Evolutionary conservation across 2,797 vertebrate species (phyloP).

Genomic region (Falco novaeseelandiae): DNA sequence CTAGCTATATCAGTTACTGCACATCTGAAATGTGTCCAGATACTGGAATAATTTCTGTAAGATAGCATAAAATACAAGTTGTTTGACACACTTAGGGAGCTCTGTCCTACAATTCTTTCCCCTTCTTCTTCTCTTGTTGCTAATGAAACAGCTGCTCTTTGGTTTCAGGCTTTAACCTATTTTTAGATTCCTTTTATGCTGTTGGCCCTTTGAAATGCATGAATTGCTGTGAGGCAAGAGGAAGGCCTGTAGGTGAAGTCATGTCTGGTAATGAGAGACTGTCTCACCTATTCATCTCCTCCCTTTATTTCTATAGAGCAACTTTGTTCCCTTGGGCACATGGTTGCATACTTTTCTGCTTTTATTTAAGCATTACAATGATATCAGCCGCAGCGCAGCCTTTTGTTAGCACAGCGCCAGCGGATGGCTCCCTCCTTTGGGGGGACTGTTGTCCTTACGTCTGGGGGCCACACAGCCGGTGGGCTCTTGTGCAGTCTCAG

Average conservation of each 20-base stretch:
- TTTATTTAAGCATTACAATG: background rate
- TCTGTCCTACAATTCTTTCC: background rate
- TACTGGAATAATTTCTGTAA: background rate
- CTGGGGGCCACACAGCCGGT: background rate
- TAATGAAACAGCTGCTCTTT: constrained; percentile 47
- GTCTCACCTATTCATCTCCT: constrained; percentile 27
- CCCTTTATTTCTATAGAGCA: background rate
- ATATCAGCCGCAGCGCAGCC: background rate
- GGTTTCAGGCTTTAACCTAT: constrained; percentile 49
- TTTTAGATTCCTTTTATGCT: constrained; percentile 52
- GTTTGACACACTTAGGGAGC: background rate
- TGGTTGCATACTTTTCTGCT: background rate
- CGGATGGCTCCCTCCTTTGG: background rate
- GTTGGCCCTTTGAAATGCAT: constrained; percentile 46
- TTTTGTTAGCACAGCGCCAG: background rate
- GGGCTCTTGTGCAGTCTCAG: background rate
- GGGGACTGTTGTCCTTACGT: background rate
- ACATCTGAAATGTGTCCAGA: background rate
- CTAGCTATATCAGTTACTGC: background rate
- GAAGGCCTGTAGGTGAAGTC: background rate
- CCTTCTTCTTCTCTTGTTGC: background rate
- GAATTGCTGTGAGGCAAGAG: constrained; percentile 18
- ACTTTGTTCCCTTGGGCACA: background rate
- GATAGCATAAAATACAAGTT: background rate
- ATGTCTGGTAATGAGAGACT: background rate